These are phyloP conservation scores for Scarus forsteni DNA, from an alignment of 2,797 vertebrate genomes.

Conservation along the genomic window DNA sequence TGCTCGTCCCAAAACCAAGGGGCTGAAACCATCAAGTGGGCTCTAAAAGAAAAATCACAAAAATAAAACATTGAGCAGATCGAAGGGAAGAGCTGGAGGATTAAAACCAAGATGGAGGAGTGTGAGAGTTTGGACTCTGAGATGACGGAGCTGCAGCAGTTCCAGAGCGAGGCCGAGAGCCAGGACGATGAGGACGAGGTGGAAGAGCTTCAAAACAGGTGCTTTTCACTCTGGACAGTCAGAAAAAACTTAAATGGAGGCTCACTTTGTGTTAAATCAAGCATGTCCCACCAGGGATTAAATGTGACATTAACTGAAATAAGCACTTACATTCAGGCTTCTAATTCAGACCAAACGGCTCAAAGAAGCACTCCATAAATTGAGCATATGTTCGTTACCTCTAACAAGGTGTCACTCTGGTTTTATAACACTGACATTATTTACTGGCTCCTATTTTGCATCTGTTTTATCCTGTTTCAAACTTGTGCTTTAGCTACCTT, in stretches of 20 bases:
- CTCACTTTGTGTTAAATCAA: not conserved
- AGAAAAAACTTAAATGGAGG: not conserved
- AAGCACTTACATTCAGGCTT: not conserved
- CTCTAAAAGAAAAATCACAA: constrained; percentile 45
- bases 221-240: constrained; percentile 18
- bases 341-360: not conserved
- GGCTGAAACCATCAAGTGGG: constrained; percentile 59
- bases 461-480: constrained; percentile 57
- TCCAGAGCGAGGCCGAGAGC: constrained; percentile 73
- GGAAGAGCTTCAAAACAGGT: constrained; percentile 91
- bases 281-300: not conserved
- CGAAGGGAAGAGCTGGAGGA: constrained; percentile 59
- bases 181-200: constrained; percentile 85
- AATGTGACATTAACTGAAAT: not conserved
- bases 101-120: constrained; percentile 73
- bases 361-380: constrained; percentile 13
- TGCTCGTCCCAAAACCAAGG: constrained; percentile 75
- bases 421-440: constrained; percentile 30
- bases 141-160: constrained; percentile 79
- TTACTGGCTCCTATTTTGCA: constrained; percentile 31
- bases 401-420: constrained; percentile 8
- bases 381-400: constrained; percentile 23
- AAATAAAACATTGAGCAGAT: constrained; percentile 26
- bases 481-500: constrained; percentile 19
- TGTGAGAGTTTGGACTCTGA: constrained; percentile 78